Base-by-base conservation (phyloP, 2,888 invertebrate species). In the Synanthedon formicaeformis region DNA sequence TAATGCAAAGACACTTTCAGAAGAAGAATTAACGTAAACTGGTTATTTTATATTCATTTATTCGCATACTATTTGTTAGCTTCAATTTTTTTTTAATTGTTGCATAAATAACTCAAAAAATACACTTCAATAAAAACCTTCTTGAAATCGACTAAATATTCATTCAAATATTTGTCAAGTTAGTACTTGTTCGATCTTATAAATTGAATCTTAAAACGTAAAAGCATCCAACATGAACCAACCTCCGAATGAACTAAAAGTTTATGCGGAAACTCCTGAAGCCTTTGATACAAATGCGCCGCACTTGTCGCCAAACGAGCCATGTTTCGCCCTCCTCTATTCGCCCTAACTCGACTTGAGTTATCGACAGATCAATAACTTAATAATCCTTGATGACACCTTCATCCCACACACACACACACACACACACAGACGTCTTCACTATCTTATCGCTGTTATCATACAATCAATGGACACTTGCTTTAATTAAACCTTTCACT, bases 261-360 rank as follows among this genome's bases (percentile, higher is more conserved):
- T 56, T 81, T 84, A 55, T 78, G 77, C 12, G 86, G 85, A 54
- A 86, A 53, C 62, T 86, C 86, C 65, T 83, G 83, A n/a, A 86
- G 63, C 41, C 82, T 68, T 60, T 86, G 86, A 60, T 77, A 85
- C 54, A 86, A 67, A 40, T 84, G 82, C 3, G 76, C 81, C 0
- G 86, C 86, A 50, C 77, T 76, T 50, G 71, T 79, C 18, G 86
- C 81, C 23, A 86, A 54, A 1, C 81, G 73, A 14, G 86, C 84
- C 86, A 86, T 86, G 54, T 50, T 58, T 40, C 23, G 11, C 8
- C 11, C 10, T n/a, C n/a, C n/a, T n/a, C n/a, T 27, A 34, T 10
- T 34, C 34, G 12, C 11, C 50, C 11, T 12, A 6, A 45, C 3
- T 3, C 45, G n/a, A 13, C 34, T 18, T 40, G 11, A 14, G 41